Percentiles rank a stretch among this genome's conserved stretches.
phyloP scores from a whole-genome alignment of 1,140 invertebrate genomes.

The Gonatopus flavifemur region DNA sequence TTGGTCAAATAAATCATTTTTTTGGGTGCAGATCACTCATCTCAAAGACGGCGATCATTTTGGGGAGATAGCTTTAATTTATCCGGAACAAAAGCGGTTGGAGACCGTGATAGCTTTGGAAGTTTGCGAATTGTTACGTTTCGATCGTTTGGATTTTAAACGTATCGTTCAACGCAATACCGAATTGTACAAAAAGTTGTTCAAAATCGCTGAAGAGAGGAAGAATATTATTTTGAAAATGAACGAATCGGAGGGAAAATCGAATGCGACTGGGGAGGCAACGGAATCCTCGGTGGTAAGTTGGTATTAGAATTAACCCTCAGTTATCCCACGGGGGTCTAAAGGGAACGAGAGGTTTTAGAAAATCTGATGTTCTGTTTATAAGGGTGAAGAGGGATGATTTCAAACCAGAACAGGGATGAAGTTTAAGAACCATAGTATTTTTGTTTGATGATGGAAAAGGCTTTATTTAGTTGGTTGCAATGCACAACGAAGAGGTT shows the following conservation, averaged over 20 bases:
- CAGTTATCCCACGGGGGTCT: no score
- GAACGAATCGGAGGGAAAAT: not conserved
- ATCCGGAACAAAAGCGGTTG: slow-evolving; percentile 24
- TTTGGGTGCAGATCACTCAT: slow-evolving; percentile 58
- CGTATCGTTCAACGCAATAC: slow-evolving; percentile 22
- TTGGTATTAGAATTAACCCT: no score
- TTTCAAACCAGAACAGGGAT: no score
- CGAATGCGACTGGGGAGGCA: not conserved
- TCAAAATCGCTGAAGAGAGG: slow-evolving; percentile 10
- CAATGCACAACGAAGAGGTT: no score
- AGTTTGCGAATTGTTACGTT: slow-evolving; percentile 39
- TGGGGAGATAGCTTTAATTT: slow-evolving; percentile 49
- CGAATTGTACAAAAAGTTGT: slow-evolving; percentile 24
- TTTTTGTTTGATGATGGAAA: no score
- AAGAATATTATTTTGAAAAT: slow-evolving; percentile 9
- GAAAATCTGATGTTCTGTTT: no score
- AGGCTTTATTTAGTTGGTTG: no score
- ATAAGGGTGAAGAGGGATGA: no score
- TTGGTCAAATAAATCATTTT: no score
- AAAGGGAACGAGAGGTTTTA: no score
- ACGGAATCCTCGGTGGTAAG: no score
- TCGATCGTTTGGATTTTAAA: slow-evolving; percentile 39
- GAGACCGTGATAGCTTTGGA: slow-evolving; percentile 42
- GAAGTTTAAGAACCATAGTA: no score
- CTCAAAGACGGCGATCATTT: slow-evolving; percentile 57